Conservation (phyloP, 2,888 invertebrate genomes). For the Nemotelus pantherinus region DNA sequence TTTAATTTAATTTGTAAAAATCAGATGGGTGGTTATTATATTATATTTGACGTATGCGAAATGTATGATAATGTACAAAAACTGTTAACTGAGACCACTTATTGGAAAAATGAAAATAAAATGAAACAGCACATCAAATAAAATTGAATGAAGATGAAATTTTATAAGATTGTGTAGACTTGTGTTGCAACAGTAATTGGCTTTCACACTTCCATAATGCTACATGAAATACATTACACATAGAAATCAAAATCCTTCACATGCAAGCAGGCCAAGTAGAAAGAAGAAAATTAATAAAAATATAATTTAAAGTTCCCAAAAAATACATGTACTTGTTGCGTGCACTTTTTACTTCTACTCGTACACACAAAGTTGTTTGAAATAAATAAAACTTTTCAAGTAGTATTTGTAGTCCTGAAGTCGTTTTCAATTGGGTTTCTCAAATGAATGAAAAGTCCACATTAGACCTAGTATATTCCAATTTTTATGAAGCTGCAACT, state of each 20-base stretch:
- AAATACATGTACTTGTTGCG: slow-evolving; percentile 8
- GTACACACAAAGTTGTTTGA: background rate
- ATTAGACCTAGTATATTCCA: too few relatives aligned
- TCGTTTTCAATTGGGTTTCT: background rate
- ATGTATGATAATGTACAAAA: slow-evolving; percentile 43
- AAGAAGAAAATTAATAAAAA: slow-evolving; percentile 15
- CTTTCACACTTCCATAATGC: slow-evolving; percentile 16
- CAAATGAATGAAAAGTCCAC: too few relatives aligned
- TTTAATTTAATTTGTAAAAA: slow-evolving; percentile 43
- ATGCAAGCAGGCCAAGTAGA: background rate
- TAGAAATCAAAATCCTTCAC: background rate
- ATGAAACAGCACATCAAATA: slow-evolving; percentile 27
- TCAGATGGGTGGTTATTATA: slow-evolving; percentile 42
- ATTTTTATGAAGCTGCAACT: too few relatives aligned
- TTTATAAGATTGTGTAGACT: slow-evolving; percentile 36
- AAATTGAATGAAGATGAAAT: slow-evolving; percentile 6
- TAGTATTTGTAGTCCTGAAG: slow-evolving; percentile 31
- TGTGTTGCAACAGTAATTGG: slow-evolving; percentile 34
- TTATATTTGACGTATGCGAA: slow-evolving; percentile 43
- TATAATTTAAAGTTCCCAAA: background rate
- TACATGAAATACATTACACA: slow-evolving; percentile 10
- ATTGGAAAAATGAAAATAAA: slow-evolving; percentile 20
- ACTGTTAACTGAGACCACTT: slow-evolving; percentile 36
- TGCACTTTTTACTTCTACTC: slow-evolving; percentile 17
- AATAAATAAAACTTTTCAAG: slow-evolving; percentile 24